Conservation (phyloP, 2,797 vertebrate species). For the Chrysocyon brachyurus region DNA sequence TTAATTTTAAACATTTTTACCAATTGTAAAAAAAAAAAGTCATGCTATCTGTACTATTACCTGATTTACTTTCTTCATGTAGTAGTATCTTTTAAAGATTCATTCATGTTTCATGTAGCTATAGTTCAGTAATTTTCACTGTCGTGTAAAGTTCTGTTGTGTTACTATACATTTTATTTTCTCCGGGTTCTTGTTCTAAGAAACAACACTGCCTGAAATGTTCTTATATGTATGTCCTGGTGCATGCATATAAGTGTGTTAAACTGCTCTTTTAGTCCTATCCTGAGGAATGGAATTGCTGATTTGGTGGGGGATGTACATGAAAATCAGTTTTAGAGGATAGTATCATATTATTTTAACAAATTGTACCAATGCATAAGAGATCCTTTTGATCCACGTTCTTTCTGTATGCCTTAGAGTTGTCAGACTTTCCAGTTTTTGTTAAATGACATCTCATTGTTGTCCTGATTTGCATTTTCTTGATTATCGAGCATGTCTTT, state of each 20-base stretch:
- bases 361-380: not conserved
- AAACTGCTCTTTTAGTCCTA: not conserved
- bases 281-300: not conserved
- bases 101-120: not conserved
- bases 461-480: not conserved
- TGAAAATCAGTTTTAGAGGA: not conserved
- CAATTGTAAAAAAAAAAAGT: not conserved
- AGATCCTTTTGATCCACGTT: not conserved
- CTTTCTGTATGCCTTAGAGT: not conserved
- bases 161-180: not conserved
- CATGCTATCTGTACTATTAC: not conserved
- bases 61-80: not conserved
- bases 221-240: not conserved
- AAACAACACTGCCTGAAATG: not conserved
- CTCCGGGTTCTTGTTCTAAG: not conserved
- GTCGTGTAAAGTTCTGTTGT: not conserved
- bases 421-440: not conserved
- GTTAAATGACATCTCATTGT: not conserved
- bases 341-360: not conserved
- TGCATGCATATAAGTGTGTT: not conserved
- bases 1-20: constrained; percentile 15
- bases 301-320: not conserved
- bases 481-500: not conserved
- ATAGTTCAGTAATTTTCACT: not conserved
- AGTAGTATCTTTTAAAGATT: not conserved